phyloP scores from a whole-genome alignment of 2,888 invertebrate genomes.

The Thysanoteuthis rhombus region DNA sequence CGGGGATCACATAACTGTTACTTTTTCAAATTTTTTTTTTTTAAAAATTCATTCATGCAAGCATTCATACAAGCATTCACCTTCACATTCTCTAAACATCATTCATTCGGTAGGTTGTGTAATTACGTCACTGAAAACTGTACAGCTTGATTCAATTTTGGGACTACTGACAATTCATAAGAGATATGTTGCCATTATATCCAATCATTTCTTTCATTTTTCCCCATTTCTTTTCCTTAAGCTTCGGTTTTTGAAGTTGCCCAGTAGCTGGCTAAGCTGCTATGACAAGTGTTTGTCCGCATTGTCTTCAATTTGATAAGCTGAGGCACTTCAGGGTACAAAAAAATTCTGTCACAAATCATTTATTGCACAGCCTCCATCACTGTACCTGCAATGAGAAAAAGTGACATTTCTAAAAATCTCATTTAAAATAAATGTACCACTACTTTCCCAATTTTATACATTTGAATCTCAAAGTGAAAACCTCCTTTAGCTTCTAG shows the following conservation, averaged over 20 bases:
- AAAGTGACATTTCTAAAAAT: not conserved
- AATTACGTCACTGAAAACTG: not conserved
- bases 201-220: not conserved
- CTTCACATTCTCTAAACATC: not conserved
- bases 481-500: too few species aligned
- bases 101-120: not conserved
- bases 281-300: not conserved
- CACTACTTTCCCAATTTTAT: too few species aligned
- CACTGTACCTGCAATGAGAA: not conserved
- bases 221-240: not conserved
- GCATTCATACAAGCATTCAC: not conserved
- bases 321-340: not conserved
- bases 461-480: too few species aligned
- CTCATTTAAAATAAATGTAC: not conserved
- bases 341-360: not conserved
- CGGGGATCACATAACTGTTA: not conserved
- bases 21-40: not conserved
- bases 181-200: not conserved
- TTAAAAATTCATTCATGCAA: not conserved
- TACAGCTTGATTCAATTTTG: not conserved
- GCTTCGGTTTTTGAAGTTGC: not conserved
- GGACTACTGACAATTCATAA: not conserved
- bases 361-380: not conserved
- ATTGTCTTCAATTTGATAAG: constrained; percentile 12
- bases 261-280: not conserved